Evolutionary conservation across 2,797 vertebrate species (phyloP).

Genomic region (Mormyrus hasselquistii): DNA sequence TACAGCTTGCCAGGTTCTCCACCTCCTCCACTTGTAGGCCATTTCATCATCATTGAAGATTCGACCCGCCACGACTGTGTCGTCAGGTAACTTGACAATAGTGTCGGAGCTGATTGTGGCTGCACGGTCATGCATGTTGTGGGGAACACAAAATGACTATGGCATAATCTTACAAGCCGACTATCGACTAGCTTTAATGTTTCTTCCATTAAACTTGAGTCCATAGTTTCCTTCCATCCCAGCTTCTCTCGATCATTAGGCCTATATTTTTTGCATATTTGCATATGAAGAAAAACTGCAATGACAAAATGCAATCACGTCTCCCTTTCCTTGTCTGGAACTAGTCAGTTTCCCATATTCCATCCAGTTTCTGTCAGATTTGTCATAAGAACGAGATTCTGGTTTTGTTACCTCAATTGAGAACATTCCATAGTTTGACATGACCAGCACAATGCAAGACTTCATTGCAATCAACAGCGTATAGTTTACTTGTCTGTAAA

Average conservation of each 20-base stretch:
- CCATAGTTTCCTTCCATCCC: not conserved
- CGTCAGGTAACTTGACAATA: not conserved
- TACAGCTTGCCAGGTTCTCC: not conserved
- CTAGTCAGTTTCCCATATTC: not conserved
- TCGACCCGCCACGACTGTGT: not conserved
- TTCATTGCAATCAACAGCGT: not conserved
- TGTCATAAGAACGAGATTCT: not conserved
- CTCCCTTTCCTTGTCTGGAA: not conserved
- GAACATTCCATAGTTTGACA: not conserved
- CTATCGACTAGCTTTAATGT: not conserved
- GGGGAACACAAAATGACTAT: not conserved
- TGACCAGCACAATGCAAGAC: not conserved
- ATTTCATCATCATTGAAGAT: not conserved
- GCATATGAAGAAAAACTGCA: not conserved
- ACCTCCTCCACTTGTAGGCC: not conserved
- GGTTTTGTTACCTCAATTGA: not conserved
- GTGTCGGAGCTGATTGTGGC: not conserved
- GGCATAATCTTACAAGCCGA: not conserved
- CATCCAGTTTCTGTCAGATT: not conserved
- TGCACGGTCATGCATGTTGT: not conserved
- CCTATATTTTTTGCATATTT: not conserved
- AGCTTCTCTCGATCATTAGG: not conserved
- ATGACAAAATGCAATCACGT: not conserved
- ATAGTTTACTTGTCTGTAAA: not conserved
- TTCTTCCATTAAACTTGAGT: not conserved